Base-by-base conservation (phyloP, 2,113 vertebrate genomes). In the Indri indri region DNA sequence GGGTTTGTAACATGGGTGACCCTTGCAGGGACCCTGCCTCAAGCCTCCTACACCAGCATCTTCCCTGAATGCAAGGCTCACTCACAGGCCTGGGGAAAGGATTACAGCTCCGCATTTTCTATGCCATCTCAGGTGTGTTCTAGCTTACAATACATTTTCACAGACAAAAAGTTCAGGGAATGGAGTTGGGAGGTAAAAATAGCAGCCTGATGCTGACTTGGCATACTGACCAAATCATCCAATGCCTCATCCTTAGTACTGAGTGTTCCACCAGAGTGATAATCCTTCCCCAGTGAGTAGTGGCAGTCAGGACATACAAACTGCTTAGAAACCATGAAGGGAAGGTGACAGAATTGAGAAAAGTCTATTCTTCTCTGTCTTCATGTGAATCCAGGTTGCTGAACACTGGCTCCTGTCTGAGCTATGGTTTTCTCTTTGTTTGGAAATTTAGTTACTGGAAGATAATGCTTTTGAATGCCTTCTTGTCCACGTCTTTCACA, bases 381-480 rank as follows among this genome's bases (percentile, higher is more conserved):
- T 71, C 25, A 10, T 22, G 14, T 42, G 54, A 85, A 71, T 66
- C 14, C 73, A 45, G 42, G 61, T 37, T 82, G 37, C 61, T 82
- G 63, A 91, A 47, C 13, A 63, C 10, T 8, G 0, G 57, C 52
- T 82, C 25, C 30, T 0, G 1, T 77, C 91, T 89, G 37, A 92
- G 66, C 71, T 96, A 91, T 85, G 65, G 90, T 92, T 96, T 97
- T 81, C 95, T 94, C 40, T 76, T 88, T 57, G 34, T 86, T 94
- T 77, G 57, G 76, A 92, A 89, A 83, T 52, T 18, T 59, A 88
- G 47, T 86, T 82, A 80, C 89, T 97, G 45, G 22, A 74, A 87
- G 73, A 73, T n/a, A 90, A 77, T 34, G 52, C 12, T 77, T 87
- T 71, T 20, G 1, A 86, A 57, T 34, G 40, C 45, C 27, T 73